Base-by-base conservation (phyloP, 2,888 invertebrate species). In the Cheilosia variabilis region DNA sequence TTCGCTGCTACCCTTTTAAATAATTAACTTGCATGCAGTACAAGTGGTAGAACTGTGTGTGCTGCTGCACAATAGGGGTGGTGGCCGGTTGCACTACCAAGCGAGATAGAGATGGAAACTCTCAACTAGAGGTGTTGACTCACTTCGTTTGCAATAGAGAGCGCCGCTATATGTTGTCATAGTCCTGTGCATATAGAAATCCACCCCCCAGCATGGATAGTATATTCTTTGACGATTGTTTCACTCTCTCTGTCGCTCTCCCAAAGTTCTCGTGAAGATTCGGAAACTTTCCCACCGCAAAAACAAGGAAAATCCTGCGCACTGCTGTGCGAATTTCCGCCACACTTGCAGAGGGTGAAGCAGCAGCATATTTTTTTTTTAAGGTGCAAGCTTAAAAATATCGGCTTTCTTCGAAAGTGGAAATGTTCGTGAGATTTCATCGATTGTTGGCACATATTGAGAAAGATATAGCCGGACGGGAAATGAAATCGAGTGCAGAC, bases 21-120 rank as follows among this genome's bases (percentile, higher is more conserved):
- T 86, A 81, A 81, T 86, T 80, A 86, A 86, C 86, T 81, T 86
- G 86, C 72, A 81, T 86, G 86, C 86, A 81, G 86, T 66, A 77
- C 55, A 86, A 86, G 80, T 86, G 84, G 76, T 80, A 50, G 58
- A 80, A 66, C 60, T 71, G 68, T 69, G 55, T 71, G 75, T 75
- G 50, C 34, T 63, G 53, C 69, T 86, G 86, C 72, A 86, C 80
- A 86, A 81, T 81, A 77, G 86, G 86, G 86, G 86, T 86, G 86
- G 86, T 86, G 86, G 86, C 86, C 86, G 80, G 72, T 55, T 86
- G 71, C 81, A 86, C 7, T 68, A 37, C 15, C 17, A 86, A 77
- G 86, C 72, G 52, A 81, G 86, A 86, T 81, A 86, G 86, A 86
- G 86, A 86, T 81, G 80, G 81, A 80, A 86, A 81, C 76, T 80